phyloP scores from a whole-genome alignment of 2,113 vertebrate genomes.

The Henicopernis longicauda region DNA sequence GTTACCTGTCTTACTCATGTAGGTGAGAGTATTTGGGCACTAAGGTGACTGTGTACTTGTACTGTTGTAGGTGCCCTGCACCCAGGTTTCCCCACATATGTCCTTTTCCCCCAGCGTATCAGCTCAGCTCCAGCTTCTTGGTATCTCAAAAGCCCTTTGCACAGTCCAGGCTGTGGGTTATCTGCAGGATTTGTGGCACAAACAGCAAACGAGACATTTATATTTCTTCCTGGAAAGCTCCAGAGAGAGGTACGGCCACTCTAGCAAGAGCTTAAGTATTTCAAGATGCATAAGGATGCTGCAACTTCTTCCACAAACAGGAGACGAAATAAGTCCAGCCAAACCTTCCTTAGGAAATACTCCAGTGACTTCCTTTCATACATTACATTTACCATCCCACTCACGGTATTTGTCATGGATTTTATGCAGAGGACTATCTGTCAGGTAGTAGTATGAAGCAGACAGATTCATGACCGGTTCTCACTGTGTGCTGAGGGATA shows the following conservation, averaged over 20 bases:
- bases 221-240: not conserved
- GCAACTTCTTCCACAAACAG: not conserved
- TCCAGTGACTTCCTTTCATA: not conserved
- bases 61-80: not conserved
- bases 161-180: not conserved
- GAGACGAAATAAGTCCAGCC: not conserved
- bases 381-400: not conserved
- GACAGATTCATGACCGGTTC: not conserved
- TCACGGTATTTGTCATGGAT: not conserved
- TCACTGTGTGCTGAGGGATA: not conserved
- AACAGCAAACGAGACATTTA: not conserved
- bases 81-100: not conserved
- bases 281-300: not conserved
- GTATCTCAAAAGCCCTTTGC: not conserved
- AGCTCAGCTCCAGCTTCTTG: not conserved
- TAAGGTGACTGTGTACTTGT: not conserved
- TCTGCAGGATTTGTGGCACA: not conserved
- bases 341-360: not conserved
- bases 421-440: not conserved
- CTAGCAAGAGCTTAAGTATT: not conserved
- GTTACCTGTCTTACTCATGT: rapidly evolving
- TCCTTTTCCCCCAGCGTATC: not conserved
- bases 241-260: not conserved
- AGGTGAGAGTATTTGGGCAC: not conserved
- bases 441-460: not conserved